These are phyloP conservation scores for Thymelicus lineola DNA, from an alignment of 2,888 invertebrate species.

Conservation along the genomic window DNA sequence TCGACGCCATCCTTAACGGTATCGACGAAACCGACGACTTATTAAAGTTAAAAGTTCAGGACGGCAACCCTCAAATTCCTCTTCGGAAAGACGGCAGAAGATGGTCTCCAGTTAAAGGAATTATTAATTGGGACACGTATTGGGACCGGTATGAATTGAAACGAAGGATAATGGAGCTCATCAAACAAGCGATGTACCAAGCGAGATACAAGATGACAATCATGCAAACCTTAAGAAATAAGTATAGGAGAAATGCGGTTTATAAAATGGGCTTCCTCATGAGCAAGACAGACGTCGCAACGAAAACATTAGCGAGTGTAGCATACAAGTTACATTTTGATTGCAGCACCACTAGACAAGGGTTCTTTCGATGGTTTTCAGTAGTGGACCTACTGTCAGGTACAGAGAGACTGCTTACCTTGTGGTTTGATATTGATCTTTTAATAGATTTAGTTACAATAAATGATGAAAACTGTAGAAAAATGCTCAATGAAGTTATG, in stretches of 20 bases:
- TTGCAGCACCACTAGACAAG: conserved; percentile 43
- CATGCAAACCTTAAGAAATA: conserved; percentile 57
- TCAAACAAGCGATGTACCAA: conserved; percentile 65
- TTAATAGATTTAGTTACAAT: conserved; percentile 50
- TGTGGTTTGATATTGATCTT: conserved; percentile 60
- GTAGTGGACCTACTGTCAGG: conserved; percentile 47
- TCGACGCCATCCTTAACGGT: conserved; percentile 49
- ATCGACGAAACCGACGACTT: conserved; percentile 61
- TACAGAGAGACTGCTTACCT: conserved; percentile 52
- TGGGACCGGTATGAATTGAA: conserved; percentile 49
- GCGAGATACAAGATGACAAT: conserved; percentile 59
- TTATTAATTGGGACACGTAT: not conserved
- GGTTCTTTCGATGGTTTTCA: not conserved
- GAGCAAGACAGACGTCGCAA: conserved; percentile 57
- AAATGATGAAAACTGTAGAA: conserved; percentile 50
- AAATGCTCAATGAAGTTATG: conserved; percentile 39
- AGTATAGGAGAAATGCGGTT: conserved; percentile 47
- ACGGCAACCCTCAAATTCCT: conserved; percentile 47
- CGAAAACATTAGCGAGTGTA: conserved; percentile 52
- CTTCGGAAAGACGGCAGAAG: conserved; percentile 47
- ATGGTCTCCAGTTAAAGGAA: conserved; percentile 42
- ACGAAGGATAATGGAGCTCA: conserved; percentile 57
- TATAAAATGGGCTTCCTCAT: conserved; percentile 69
- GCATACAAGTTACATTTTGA: conserved; percentile 44
- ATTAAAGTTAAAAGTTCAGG: conserved; percentile 51